phyloP scores from a whole-genome alignment of 1,140 invertebrate genomes.

The Macrosteles quadrilineatus region DNA sequence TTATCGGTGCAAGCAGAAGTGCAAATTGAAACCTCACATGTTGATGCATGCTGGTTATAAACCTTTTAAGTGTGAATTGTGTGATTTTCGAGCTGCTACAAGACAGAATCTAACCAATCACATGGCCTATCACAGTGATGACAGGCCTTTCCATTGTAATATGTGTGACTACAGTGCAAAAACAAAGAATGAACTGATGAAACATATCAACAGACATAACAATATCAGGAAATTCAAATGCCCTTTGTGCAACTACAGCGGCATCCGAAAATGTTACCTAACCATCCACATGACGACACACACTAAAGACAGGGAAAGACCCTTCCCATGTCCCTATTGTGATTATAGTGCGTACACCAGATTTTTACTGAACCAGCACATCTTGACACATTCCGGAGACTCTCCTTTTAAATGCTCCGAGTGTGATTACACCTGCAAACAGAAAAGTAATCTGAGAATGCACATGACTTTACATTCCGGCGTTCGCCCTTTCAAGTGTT shows the following conservation, averaged over 20 bases:
- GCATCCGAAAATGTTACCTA: slow-evolving; percentile 5
- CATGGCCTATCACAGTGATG: slow-evolving; percentile 13
- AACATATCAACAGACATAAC: slow-evolving; percentile 18
- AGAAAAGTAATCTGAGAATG: slow-evolving; percentile 6
- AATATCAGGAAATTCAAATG: slow-evolving; percentile 12
- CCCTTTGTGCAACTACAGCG: slow-evolving; percentile 7
- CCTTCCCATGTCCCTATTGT: neutral
- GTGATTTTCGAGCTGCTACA: slow-evolving; percentile 10
- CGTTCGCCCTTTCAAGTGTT: slow-evolving; percentile 1
- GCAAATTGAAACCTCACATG: slow-evolving; percentile 20
- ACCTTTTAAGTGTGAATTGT: neutral
- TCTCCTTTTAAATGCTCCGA: neutral
- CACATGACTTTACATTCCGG: neutral
- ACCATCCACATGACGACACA: slow-evolving; percentile 13
- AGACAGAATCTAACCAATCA: slow-evolving; percentile 2
- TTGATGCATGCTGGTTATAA: neutral
- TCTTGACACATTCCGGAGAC: neutral
- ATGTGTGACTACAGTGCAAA: neutral
- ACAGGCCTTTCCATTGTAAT: neutral
- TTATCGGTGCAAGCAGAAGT: slow-evolving; percentile 16
- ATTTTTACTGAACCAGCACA: slow-evolving; percentile 16
- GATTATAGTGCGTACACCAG: slow-evolving; percentile 6
- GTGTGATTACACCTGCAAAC: neutral
- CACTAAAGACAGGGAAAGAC: neutral
- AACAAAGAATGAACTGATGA: slow-evolving; percentile 4